Conservation (phyloP, 2,797 vertebrate species). For the Rhabdophis nuchalis region DNA sequence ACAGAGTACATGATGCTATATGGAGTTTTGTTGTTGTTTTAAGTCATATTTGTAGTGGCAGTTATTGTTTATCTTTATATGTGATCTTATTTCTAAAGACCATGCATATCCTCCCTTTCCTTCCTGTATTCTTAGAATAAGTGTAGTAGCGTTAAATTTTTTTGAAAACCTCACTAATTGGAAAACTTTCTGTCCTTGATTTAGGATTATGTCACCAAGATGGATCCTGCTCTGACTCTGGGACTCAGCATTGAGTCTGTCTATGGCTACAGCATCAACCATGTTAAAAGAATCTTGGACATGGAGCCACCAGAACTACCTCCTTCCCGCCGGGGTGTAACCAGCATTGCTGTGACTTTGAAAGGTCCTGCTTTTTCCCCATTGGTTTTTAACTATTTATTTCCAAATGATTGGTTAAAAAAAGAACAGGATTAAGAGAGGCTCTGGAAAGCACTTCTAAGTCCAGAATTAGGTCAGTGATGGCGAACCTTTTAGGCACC, state of each 20-base stretch:
- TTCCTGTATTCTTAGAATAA: not conserved
- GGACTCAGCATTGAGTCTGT: constrained; percentile 88
- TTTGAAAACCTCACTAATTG: not conserved
- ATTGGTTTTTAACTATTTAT: not conserved
- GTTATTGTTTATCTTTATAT: not conserved
- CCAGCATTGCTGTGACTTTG: constrained; percentile 78
- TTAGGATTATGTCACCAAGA: constrained; percentile 87
- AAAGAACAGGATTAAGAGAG: not conserved
- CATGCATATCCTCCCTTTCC: not conserved
- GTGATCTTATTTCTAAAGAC: not conserved
- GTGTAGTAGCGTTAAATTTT: not conserved
- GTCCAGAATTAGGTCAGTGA: not conserved
- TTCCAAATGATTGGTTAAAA: not conserved
- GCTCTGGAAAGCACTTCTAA: not conserved
- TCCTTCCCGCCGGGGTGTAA: constrained; percentile 76
- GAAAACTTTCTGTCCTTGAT: not conserved
- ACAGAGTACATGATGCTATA: not conserved
- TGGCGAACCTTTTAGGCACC: no score
- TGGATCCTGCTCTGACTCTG: constrained; percentile 88
- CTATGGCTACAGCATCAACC: constrained; percentile 84
- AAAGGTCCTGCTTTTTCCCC: constrained; percentile 76
- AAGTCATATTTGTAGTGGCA: not conserved
- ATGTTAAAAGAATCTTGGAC: constrained; percentile 80
- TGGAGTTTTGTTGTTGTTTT: not conserved
- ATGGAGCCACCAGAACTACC: constrained; percentile 77